Conservation (phyloP, 1,140 invertebrate genomes). For the Drosophila lacteicornis region DNA sequence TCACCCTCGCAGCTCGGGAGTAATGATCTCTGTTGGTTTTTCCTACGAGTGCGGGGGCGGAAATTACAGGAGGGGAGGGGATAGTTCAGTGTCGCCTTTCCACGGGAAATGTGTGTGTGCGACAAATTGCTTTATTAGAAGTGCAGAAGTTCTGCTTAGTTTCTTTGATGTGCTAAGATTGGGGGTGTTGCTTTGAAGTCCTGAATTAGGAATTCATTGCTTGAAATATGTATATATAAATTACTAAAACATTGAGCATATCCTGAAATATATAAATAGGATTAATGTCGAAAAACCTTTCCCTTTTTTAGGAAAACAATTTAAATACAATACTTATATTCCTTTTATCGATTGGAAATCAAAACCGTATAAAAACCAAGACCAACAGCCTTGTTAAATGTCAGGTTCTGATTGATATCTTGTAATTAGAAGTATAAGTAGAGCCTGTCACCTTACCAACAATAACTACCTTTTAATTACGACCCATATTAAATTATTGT, state of each 20-base stretch:
- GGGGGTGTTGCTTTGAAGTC: slow-evolving; percentile 4
- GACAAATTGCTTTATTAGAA: slow-evolving; percentile 72
- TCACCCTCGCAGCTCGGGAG: slow-evolving; percentile 17
- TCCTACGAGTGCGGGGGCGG: slow-evolving; percentile 19
- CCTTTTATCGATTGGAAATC: neutral
- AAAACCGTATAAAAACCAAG: neutral
- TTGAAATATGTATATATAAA: neutral
- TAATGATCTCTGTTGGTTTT: slow-evolving; percentile 43
- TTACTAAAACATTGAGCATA: neutral
- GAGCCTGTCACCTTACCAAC: neutral
- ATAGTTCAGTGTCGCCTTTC: slow-evolving; percentile 13
- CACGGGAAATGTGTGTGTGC: slow-evolving; percentile 40
- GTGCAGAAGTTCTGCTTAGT: slow-evolving; percentile 13
- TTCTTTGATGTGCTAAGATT: slow-evolving; percentile 28
- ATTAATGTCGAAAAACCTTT: neutral
- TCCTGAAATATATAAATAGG: neutral
- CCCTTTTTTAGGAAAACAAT: neutral
- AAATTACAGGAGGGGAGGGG: slow-evolving; percentile 3
- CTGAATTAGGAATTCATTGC: slow-evolving; percentile 30
- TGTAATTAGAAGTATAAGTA: slow-evolving; percentile 7
- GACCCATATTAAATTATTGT: slow-evolving; percentile 14
- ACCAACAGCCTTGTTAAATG: neutral
- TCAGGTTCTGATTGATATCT: slow-evolving; percentile 14
- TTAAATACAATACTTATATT: neutral
- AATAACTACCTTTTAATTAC: slow-evolving; percentile 15